Conservation (phyloP, 2,797 vertebrate genomes). For the Nannoperca obscura region DNA sequence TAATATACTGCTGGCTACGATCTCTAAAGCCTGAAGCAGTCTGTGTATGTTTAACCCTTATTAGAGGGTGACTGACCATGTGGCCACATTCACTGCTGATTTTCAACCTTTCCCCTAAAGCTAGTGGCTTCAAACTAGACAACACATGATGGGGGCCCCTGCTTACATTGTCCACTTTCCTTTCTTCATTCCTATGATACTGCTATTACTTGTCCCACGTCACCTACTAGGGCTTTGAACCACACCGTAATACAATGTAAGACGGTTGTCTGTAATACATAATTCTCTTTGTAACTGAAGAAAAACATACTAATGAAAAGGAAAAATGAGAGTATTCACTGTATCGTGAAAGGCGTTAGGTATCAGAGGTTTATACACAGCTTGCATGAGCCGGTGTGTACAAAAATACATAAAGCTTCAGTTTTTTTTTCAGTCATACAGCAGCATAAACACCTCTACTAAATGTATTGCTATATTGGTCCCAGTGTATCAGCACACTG, state of each 20-base stretch:
- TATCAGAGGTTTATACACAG: not conserved
- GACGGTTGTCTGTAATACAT: not conserved
- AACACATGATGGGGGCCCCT: constrained; percentile 7
- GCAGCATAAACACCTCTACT: not conserved
- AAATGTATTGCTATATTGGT: not conserved
- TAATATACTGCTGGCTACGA: constrained; percentile 11
- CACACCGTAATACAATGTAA: not conserved
- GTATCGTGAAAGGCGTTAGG: not conserved
- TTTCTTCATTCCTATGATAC: not conserved
- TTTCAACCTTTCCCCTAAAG: constrained; percentile 65
- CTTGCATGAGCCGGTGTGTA: not conserved
- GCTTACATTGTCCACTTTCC: constrained; percentile 12
- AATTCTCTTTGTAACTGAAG: not conserved
- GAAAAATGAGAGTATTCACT: not conserved
- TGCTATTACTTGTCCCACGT: not conserved
- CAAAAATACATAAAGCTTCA: not conserved
- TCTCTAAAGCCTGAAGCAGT: constrained; percentile 40
- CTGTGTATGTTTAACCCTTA: constrained; percentile 71
- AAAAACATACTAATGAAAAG: not conserved
- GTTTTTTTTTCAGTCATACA: not conserved
- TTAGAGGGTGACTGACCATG: constrained; percentile 76
- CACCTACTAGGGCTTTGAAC: constrained; percentile 13
- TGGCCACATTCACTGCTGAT: constrained; percentile 59
- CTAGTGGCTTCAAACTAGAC: constrained; percentile 49
- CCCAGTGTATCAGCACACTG: not conserved